phyloP scores from a whole-genome alignment of 2,797 vertebrate genomes.

The Limnodromus scolopaceus region DNA sequence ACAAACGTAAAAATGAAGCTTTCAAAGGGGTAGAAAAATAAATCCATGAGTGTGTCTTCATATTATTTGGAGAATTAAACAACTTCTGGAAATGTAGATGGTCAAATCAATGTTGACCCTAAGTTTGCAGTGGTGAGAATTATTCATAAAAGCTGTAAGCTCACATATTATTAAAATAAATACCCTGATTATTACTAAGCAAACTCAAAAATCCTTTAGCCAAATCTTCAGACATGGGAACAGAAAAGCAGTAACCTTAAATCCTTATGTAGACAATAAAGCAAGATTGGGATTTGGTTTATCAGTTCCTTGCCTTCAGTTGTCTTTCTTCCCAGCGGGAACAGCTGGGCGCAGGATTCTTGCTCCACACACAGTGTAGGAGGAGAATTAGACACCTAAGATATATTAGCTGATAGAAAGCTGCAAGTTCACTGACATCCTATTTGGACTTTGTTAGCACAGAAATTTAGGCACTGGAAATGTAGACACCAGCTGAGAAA shows the following conservation, averaged over 20 bases:
- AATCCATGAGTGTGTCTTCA: not conserved
- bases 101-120: not conserved
- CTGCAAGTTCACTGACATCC: not conserved
- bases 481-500: not conserved
- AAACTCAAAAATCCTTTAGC: not conserved
- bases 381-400: not conserved
- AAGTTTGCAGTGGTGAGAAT: not conserved
- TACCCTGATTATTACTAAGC: not conserved
- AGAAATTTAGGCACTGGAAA: not conserved
- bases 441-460: not conserved
- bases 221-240: not conserved
- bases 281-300: not conserved
- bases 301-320: not conserved
- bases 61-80: not conserved
- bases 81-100: not conserved
- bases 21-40: not conserved
- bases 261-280: not conserved
- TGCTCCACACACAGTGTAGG: accelerated
- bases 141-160: not conserved
- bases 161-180: not conserved
- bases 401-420: not conserved
- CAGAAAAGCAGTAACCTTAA: not conserved
- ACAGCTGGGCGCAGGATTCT: not conserved
- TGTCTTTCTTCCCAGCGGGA: not conserved
- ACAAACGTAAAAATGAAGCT: not conserved